Evolutionary conservation across 1,140 invertebrate species (phyloP).

Genomic region (Trachymyrmex septentrionalis): DNA sequence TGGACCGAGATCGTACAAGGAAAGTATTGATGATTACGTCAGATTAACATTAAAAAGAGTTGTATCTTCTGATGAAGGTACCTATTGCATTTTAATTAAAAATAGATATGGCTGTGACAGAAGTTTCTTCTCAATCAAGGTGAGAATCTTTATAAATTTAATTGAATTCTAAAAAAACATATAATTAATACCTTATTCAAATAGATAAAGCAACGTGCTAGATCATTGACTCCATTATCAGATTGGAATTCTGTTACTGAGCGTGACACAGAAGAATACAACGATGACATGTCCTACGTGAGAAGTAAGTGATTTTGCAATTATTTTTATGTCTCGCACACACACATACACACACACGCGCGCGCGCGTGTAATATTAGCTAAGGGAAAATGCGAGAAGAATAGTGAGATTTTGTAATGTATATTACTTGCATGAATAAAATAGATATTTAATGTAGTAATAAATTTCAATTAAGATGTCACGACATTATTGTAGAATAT

Average conservation of each 20-base stretch:
- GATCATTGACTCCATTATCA: conserved; percentile 89
- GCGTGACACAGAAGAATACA: conserved; percentile 74
- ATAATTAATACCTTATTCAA: conserved; percentile 19
- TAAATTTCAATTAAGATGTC: background rate
- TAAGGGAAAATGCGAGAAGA: background rate
- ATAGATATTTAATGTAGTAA: background rate
- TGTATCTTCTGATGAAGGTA: conserved; percentile 94
- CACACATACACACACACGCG: too few relatives aligned
- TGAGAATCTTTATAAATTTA: conserved; percentile 82
- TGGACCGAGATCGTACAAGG: conserved; percentile 92
- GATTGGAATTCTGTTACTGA: conserved; percentile 87
- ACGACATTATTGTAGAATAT: conserved; percentile 45
- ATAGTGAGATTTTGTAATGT: background rate
- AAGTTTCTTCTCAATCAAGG: conserved; percentile 94
- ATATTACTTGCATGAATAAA: background rate
- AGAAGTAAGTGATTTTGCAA: conserved; percentile 87
- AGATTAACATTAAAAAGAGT: conserved; percentile 95
- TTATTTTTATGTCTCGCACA: too few relatives aligned
- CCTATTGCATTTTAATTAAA: conserved; percentile 97
- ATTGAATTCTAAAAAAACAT: background rate
- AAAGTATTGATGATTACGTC: conserved; percentile 94
- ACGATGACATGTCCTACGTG: conserved; percentile 86
- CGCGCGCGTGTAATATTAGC: background rate
- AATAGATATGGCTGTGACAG: conserved; percentile 96
- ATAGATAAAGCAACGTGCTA: conserved; percentile 89